Conservation (phyloP, 1,140 invertebrate species). For the Drosophila nigrodunni region DNA sequence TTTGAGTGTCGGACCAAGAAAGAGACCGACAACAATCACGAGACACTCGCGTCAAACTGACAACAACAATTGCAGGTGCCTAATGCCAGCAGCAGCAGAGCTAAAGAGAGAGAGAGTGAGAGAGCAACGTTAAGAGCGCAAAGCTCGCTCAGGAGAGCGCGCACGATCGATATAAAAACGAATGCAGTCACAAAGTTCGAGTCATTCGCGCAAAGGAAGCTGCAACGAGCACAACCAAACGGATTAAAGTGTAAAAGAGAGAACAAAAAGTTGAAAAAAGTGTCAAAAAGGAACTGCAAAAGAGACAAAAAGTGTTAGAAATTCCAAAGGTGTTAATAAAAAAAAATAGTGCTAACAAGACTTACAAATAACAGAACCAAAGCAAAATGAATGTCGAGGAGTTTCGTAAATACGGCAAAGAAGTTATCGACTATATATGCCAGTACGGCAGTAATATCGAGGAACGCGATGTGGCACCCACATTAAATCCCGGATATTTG, state of each 20-base stretch:
- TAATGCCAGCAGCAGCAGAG: background rate
- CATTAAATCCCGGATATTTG: conserved; percentile 94
- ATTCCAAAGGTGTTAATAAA: conserved; percentile 13
- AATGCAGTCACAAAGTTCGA: conserved; percentile 58
- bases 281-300: conserved; percentile 11
- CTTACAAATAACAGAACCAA: conserved; percentile 27
- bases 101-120: conserved; percentile 9
- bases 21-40: conserved; percentile 50
- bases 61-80: conserved; percentile 50
- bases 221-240: conserved; percentile 52
- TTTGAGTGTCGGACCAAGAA: conserved; percentile 42
- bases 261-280: conserved; percentile 17
- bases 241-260: conserved; percentile 48
- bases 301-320: conserved; percentile 11
- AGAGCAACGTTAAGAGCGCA: background rate
- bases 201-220: conserved; percentile 78
- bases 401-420: conserved; percentile 93
- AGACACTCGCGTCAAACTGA: conserved; percentile 48
- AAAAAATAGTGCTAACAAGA: conserved; percentile 20
- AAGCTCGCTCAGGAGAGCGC: conserved; percentile 20
- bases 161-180: conserved; percentile 65
- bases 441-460: conserved; percentile 92
- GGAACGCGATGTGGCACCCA: conserved; percentile 91
- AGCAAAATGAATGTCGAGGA: conserved; percentile 91
- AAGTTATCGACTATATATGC: conserved; percentile 97